phyloP scores from a whole-genome alignment of 1,140 invertebrate species.

The Zeugodacus cucurbitae region DNA sequence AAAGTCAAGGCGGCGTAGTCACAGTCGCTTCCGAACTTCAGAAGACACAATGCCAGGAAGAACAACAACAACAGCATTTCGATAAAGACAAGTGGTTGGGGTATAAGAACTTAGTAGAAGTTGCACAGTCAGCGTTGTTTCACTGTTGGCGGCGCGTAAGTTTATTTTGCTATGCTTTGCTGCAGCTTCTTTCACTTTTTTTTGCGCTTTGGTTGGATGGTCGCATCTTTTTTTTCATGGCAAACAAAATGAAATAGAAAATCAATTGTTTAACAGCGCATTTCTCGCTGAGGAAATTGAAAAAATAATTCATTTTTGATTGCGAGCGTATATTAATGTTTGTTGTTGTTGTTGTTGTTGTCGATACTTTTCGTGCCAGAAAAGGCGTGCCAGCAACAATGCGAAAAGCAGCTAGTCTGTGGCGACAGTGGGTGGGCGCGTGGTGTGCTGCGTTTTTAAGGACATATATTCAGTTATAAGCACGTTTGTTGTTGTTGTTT shows the following conservation, averaged over 20 bases:
- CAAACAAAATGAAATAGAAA: constrained; percentile 29
- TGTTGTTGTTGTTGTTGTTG: not conserved
- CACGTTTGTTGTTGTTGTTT: not conserved
- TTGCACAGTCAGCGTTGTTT: constrained; percentile 17
- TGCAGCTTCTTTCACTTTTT: not conserved
- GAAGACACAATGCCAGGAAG: not conserved
- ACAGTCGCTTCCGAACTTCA: not conserved
- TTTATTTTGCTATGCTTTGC: not conserved
- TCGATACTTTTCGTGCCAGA: not conserved
- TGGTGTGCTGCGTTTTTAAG: not conserved
- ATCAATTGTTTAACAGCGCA: constrained; percentile 40
- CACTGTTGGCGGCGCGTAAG: not conserved
- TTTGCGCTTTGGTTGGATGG: not conserved
- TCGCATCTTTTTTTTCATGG: not conserved
- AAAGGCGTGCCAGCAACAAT: constrained; percentile 7
- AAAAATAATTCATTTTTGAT: constrained; percentile 42
- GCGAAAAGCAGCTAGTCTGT: not conserved
- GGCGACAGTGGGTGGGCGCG: not conserved
- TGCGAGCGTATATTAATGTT: not conserved
- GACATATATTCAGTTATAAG: not conserved
- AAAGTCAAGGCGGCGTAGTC: not conserved
- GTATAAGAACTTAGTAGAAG: not conserved
- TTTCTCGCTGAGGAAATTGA: constrained; percentile 38
- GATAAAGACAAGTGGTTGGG: not conserved
- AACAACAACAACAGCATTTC: not conserved